Conservation (phyloP, 2,797 vertebrate species). For the Scyliorhinus canicula region DNA sequence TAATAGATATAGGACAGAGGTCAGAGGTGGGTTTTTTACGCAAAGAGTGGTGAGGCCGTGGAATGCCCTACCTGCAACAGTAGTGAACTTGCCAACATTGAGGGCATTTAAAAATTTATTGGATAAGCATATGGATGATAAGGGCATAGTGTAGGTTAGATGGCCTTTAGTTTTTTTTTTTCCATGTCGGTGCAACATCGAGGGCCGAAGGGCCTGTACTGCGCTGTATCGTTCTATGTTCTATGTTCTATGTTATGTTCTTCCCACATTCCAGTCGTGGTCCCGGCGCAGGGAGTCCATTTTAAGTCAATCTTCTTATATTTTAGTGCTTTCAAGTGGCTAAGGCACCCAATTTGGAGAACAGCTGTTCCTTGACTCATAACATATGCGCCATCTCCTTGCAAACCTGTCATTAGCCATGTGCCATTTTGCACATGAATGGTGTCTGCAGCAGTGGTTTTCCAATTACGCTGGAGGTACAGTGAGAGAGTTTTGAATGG, state of each 20-base stretch:
- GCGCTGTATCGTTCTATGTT: too few relatives aligned
- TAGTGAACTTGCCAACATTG: too few relatives aligned
- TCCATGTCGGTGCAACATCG: too few relatives aligned
- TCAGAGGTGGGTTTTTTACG: too few relatives aligned
- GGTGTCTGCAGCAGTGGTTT: conserved; percentile 4
- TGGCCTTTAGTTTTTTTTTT: too few relatives aligned
- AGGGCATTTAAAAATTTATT: too few relatives aligned
- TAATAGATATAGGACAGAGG: too few relatives aligned
- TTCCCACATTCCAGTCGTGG: not conserved
- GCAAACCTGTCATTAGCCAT: not conserved
- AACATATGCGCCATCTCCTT: not conserved
- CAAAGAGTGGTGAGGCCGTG: too few relatives aligned
- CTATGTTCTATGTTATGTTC: not conserved
- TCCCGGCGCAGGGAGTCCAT: not conserved
- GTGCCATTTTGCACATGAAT: conserved; percentile 19
- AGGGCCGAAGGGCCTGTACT: too few relatives aligned
- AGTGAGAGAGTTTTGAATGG: not conserved
- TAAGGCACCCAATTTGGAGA: not conserved
- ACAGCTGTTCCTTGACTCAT: conserved; percentile 4
- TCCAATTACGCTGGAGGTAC: not conserved
- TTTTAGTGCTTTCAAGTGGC: conserved; percentile 9
- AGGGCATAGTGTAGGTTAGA: too few relatives aligned
- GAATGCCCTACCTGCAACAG: too few relatives aligned
- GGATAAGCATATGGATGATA: too few relatives aligned
- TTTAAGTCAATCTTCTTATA: not conserved